Base-by-base conservation (phyloP, 2,113 vertebrate genomes). In the Cololabis saira region DNA sequence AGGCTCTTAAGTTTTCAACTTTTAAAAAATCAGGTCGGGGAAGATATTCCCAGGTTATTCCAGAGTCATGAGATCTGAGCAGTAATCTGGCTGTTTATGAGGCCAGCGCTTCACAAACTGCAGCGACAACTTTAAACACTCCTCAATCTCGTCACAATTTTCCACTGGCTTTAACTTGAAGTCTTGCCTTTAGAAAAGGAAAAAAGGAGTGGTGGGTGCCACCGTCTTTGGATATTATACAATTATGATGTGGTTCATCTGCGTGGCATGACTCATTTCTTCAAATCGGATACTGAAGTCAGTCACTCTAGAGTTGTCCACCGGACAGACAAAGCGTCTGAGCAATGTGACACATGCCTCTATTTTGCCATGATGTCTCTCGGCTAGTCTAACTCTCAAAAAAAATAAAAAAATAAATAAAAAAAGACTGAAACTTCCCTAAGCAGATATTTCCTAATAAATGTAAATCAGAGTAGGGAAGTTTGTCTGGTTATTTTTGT, bases 131-230 rank as follows among this genome's bases (percentile, higher is more conserved):
- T 77, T 80, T 51, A 51, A 70, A 67, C 70, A 21, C 33, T 63
- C 37, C 47, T 49, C 30, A 45, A 30, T 62, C 63, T 55, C 42
- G 60, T 80, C 63, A 65, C 22, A 75, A 74, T 30, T 82, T 82
- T 87, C 71, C 78, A 70, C 59, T 60, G 51, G 51, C 76, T 71
- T 78, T 72, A 64, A 68, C 42, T 42, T 24, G 82, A 69, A 79
- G 59, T 19, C 24, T 52, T 50, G 8, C 51, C 60, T 67, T 50
- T 30, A 45, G 80, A 53, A 74, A 61, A 41, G 27, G 48, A 24
- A 22, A 45, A 43, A 33, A 13, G 48, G 68, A 68, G 45, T 45
- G 51, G 58, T 48, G 41, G 54, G 18, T 40, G 71, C 9, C 63
- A 68, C 24, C 10, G 12, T 45, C 16, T 44, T 58, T 68, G 48